Evolutionary conservation across 92 coral and sea anemone genomes (phyloP), one percentile per base, ranked within the genome.

Genomic region (Parazoanthus atlanticus): DNA sequence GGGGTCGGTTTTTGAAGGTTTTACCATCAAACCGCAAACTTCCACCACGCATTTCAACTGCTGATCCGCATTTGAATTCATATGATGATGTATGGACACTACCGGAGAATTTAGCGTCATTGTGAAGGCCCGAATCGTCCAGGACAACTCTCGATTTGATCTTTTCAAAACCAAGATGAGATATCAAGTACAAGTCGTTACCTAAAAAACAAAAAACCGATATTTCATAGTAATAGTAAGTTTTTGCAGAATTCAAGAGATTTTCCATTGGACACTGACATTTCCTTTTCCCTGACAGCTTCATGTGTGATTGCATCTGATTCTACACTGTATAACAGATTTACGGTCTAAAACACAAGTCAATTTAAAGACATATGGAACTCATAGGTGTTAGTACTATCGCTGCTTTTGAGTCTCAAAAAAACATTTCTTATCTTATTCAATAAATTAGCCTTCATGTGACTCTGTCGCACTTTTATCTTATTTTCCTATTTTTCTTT

Each of bases 61-160:
- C 96, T 54, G 94, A 76, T 36, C 99, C 97, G 79, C 99, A 96
- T 80, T 96, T 95, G 70, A 96, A 91, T 61, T 92, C 93, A 15
- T 64, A 75, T 15, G 91, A 88, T 17, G 96, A 90, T 34, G 80
- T 89, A 56, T 88, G 76, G 26, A 94, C 88, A 52, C 88, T 91
- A 5, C 96, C 88, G 47, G 91, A 86, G 28, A 94, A 61, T 9
- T 81, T 84, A 64, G 91, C 99, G 89, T 92, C 74, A 94, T 96
- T 94, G 84, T 91, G 92, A 77, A 82, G 86, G 72, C 95, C 99
- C 17, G 99, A 96, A 86, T 88, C 93, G 88, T 96, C 99, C 65
- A 91, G 43, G 40, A 92, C 91, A 43, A 88, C 88, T 23, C 90
- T 81, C 54, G 91, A 93, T 34, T 82, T 40, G 8, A 93, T 89